phyloP scores from a whole-genome alignment of 2,888 invertebrate genomes.

The Willowsia nigromaculata region DNA sequence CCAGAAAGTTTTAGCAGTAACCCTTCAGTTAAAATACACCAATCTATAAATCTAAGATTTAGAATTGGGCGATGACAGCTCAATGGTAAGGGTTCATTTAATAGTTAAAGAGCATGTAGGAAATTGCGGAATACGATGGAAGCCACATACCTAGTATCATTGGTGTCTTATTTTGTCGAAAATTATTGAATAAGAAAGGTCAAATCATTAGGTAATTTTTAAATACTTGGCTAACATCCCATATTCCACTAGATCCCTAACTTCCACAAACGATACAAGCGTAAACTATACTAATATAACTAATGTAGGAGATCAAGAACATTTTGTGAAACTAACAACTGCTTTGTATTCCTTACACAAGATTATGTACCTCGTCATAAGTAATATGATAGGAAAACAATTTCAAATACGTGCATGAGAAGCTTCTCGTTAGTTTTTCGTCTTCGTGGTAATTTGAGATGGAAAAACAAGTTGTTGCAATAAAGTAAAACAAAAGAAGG shows the following conservation, averaged over 20 bases:
- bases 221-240: slow-evolving; percentile 46
- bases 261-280: neutral
- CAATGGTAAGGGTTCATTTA: neutral
- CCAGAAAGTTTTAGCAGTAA: neutral
- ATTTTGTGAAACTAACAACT: neutral
- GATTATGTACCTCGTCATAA: neutral
- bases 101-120: neutral
- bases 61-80: neutral
- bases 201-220: neutral
- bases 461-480: slow-evolving; percentile 10
- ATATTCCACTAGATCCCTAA: too few relatives aligned
- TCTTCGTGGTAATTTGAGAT: slow-evolving; percentile 55
- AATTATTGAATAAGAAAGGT: neutral
- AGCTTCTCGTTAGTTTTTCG: neutral
- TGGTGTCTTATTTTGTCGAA: neutral
- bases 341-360: neutral
- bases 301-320: too few relatives aligned
- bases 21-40: neutral
- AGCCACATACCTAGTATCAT: neutral
- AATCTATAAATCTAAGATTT: neutral
- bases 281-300: too few relatives aligned
- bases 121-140: neutral
- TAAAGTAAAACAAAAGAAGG: slow-evolving; percentile 55
- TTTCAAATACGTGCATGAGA: neutral
- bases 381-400: neutral